Evolutionary conservation across 37 sponge, comb jelly and placozoan genomes (phyloP).

Genomic region (Aplysina aerophoba): DNA sequence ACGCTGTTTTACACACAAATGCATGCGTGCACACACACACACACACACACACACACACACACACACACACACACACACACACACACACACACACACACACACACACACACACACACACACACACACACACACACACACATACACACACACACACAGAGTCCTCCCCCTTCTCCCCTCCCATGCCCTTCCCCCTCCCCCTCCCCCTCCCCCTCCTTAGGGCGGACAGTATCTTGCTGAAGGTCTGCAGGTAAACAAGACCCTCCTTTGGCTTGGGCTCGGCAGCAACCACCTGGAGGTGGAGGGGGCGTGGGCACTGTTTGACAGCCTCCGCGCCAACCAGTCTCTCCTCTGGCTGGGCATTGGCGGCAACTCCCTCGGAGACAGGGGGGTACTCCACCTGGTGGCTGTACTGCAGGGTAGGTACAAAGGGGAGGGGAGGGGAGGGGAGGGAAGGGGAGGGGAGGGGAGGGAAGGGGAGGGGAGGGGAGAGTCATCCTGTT

Average conservation of each 20-base stretch:
- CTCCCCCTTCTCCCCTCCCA: not conserved
- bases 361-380: conserved; percentile 83
- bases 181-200: too few species aligned
- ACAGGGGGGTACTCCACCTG: conserved; percentile 78
- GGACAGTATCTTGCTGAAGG: conserved; percentile 81
- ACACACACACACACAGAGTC: not conserved
- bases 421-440: not conserved
- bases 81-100: not conserved
- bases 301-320: conserved; percentile 84
- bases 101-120: not conserved
- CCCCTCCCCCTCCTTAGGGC: conserved; percentile 25
- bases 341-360: conserved; percentile 84
- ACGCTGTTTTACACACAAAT: not conserved
- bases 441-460: too few species aligned
- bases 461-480: too few species aligned
- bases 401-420: conserved; percentile 67
- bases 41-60: too few species aligned
- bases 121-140: not conserved
- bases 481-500: too few species aligned
- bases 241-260: conserved; percentile 56
- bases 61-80: too few species aligned
- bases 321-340: conserved; percentile 55
- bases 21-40: too few species aligned
- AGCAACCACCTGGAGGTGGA: conserved; percentile 75
- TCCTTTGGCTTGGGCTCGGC: conserved; percentile 89